A percentile compares a stretch with the other conserved stretches of the same genome.
phyloP scores from a whole-genome alignment of 2,888 invertebrate genomes.

The Andrena minutula region DNA sequence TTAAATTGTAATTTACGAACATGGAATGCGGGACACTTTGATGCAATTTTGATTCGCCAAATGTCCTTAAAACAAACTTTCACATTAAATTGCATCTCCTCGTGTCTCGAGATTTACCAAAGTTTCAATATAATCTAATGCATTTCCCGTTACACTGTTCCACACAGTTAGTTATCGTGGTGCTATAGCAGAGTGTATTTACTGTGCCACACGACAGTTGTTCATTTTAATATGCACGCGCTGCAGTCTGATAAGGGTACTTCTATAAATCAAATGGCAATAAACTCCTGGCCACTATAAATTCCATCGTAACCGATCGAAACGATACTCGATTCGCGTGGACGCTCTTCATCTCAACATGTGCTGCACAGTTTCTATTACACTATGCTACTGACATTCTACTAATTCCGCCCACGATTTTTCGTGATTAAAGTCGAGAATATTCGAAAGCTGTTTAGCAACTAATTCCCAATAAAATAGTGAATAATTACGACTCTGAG shows the following conservation, averaged over 20 bases:
- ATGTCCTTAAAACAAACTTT: slow-evolving; percentile 13
- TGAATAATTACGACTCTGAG: too few relatives aligned
- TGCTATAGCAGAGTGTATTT: slow-evolving; percentile 9
- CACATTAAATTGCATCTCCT: slow-evolving; percentile 16
- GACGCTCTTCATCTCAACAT: background rate
- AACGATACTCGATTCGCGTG: slow-evolving; percentile 2
- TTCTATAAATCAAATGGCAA: slow-evolving; percentile 42
- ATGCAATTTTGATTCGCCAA: background rate
- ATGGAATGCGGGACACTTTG: background rate
- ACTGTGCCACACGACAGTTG: slow-evolving; percentile 17
- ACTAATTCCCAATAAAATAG: too few relatives aligned
- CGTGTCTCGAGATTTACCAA: slow-evolving; percentile 4
- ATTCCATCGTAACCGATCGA: slow-evolving; percentile 14
- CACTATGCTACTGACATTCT: background rate
- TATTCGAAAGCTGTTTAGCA: too few relatives aligned
- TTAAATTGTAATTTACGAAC: background rate
- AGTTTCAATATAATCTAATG: slow-evolving; percentile 23
- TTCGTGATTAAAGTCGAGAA: background rate
- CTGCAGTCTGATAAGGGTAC: slow-evolving; percentile 22
- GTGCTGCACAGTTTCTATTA: background rate
- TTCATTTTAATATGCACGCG: slow-evolving; percentile 41
- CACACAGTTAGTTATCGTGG: slow-evolving; percentile 15
- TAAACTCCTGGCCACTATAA: slow-evolving; percentile 21
- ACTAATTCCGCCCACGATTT: background rate
- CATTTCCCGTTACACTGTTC: slow-evolving; percentile 21